Conservation (phyloP, 2,888 invertebrate species). For the Muschampia plurimacula region DNA sequence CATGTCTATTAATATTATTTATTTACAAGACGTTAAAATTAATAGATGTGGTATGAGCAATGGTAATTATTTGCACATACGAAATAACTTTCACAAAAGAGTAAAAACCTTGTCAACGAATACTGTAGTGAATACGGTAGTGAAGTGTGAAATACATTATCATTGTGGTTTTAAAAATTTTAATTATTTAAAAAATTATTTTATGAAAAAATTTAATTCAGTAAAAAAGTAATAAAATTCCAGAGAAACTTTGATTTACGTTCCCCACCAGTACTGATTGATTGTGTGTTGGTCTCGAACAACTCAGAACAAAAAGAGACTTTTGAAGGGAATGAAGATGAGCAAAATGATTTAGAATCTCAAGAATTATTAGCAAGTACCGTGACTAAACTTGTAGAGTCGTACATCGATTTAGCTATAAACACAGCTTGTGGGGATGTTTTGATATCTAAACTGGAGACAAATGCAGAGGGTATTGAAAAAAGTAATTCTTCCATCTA, state of each 20-base stretch:
- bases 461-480: constrained; percentile 44
- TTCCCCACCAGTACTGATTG: constrained; percentile 72
- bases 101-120: not conserved
- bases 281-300: constrained; percentile 74
- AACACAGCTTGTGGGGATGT: constrained; percentile 49
- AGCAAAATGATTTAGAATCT: constrained; percentile 49
- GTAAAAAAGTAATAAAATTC: not conserved
- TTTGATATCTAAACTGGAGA: constrained; percentile 31
- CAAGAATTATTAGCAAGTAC: constrained; percentile 54
- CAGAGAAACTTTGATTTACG: constrained; percentile 53
- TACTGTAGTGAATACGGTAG: too few relatives aligned
- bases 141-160: too few relatives aligned
- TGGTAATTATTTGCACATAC: not conserved
- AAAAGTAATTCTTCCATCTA: constrained; percentile 55
- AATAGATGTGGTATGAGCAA: constrained; percentile 17
- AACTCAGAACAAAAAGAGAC: constrained; percentile 62
- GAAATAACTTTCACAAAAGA: not conserved
- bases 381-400: constrained; percentile 63
- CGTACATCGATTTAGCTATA: constrained; percentile 58
- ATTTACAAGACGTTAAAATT: constrained; percentile 17
- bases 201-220: not conserved
- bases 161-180: too few relatives aligned
- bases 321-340: constrained; percentile 50
- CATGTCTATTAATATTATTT: constrained; percentile 16
- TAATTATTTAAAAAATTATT: too few relatives aligned